These are phyloP conservation scores for Poeciliopsis retropinna DNA, from an alignment of 2,113 vertebrate genomes.

Conservation along the genomic window DNA sequence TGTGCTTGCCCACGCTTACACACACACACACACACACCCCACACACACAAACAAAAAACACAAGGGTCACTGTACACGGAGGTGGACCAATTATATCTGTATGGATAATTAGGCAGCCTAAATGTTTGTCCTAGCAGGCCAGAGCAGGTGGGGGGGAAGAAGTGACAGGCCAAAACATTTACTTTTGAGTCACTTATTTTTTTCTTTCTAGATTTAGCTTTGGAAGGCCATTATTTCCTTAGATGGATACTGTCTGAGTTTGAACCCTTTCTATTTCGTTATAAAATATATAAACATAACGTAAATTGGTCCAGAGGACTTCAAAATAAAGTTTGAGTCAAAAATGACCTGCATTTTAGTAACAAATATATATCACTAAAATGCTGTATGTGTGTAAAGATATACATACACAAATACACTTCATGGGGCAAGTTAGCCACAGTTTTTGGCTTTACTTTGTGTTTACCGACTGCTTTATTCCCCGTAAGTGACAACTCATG, in stretches of 20 bases:
- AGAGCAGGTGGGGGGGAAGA: slow-evolving; percentile 1
- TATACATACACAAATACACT: no score
- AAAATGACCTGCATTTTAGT: neutral
- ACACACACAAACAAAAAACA: slow-evolving; percentile 8
- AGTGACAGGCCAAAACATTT: slow-evolving; percentile 21
- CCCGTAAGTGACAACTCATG: slow-evolving; percentile 8
- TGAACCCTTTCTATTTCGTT: neutral
- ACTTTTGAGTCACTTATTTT: slow-evolving; percentile 7
- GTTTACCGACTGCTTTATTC: slow-evolving; percentile 23
- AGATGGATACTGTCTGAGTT: neutral
- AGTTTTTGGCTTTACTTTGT: neutral
- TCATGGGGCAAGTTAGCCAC: neutral
- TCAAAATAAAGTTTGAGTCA: neutral
- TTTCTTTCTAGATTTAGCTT: slow-evolving; percentile 3
- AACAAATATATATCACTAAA: no score
- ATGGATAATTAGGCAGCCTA: slow-evolving; percentile 64
- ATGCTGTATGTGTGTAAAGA: no score
- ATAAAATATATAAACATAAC: neutral
- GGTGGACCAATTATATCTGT: slow-evolving; percentile 65
- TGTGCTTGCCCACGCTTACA: slow-evolving; percentile 38
- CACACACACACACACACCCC: neutral
- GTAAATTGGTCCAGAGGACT: neutral
- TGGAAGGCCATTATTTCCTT: slow-evolving; percentile 10
- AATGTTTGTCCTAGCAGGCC: slow-evolving; percentile 30
- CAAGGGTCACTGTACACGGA: slow-evolving; percentile 62